Evolutionary conservation across 2,113 vertebrate genomes (phyloP).

Genomic region (Hydrochoerus hydrochaeris): DNA sequence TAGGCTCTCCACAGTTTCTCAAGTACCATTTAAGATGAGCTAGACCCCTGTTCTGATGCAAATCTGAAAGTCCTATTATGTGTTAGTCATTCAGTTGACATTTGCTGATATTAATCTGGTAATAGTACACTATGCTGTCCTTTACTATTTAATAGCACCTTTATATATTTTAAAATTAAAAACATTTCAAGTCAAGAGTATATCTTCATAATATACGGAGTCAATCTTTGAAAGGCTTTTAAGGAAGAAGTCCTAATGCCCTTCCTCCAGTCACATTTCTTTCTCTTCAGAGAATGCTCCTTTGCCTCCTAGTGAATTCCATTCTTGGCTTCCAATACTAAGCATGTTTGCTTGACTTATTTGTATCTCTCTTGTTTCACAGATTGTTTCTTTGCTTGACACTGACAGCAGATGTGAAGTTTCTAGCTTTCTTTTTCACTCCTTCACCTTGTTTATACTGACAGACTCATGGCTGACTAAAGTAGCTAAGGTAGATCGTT

Average conservation of each 20-base stretch:
- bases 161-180: conserved; percentile 2
- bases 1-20: background rate
- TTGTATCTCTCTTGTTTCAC: background rate
- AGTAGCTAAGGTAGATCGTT: background rate
- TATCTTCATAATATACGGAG: background rate
- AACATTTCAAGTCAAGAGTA: background rate
- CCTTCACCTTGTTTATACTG: background rate
- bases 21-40: background rate
- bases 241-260: background rate
- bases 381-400: background rate
- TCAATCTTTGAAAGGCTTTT: background rate
- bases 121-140: background rate
- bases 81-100: background rate
- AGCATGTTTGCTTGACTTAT: fast-evolving
- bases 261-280: background rate
- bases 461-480: background rate
- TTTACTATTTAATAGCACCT: background rate
- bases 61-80: background rate
- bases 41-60: background rate
- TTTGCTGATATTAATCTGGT: background rate
- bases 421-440: no score
- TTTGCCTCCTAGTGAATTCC: background rate
- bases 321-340: background rate
- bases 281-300: background rate
- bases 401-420: background rate